Evolutionary conservation across 2,797 vertebrate genomes (phyloP).

Genomic region (Oreonectes daqikongensis): DNA sequence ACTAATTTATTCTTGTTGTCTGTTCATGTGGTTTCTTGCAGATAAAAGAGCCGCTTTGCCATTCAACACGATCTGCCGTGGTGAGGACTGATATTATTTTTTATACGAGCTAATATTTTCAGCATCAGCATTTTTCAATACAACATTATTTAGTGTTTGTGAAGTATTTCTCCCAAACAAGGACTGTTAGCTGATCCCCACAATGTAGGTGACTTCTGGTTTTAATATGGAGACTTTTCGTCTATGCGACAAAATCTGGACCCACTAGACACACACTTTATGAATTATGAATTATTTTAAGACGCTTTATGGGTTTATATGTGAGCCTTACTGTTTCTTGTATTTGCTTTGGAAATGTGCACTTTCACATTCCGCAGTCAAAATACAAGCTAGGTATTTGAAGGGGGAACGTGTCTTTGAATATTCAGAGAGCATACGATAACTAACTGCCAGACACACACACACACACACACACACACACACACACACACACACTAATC

Average conservation of each 20-base stretch:
- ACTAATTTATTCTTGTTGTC: conserved; percentile 17
- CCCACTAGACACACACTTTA: no score
- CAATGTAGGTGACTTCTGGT: background rate
- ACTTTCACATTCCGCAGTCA: background rate
- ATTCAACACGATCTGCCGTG: conserved; percentile 37
- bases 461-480: conserved; percentile 39
- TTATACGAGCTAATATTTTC: background rate
- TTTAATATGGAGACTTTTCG: background rate
- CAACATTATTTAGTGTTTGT: background rate
- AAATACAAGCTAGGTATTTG: background rate
- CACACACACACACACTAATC: conserved; percentile 64
- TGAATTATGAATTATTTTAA: background rate
- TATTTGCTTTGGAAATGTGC: background rate
- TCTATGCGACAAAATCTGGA: no score
- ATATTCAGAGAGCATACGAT: conserved; percentile 21
- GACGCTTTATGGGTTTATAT: background rate
- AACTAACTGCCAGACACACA: conserved; percentile 10
- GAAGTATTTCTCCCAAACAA: background rate
- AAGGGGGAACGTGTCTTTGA: conserved; percentile 8
- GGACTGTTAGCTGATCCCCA: no score
- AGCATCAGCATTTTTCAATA: background rate
- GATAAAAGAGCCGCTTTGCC: conserved; percentile 45
- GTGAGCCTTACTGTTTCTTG: background rate
- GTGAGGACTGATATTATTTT: background rate
- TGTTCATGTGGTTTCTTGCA: conserved; percentile 12